Evolutionary conservation across 2,113 vertebrate genomes (phyloP).

Genomic region (Carlito syrichta): DNA sequence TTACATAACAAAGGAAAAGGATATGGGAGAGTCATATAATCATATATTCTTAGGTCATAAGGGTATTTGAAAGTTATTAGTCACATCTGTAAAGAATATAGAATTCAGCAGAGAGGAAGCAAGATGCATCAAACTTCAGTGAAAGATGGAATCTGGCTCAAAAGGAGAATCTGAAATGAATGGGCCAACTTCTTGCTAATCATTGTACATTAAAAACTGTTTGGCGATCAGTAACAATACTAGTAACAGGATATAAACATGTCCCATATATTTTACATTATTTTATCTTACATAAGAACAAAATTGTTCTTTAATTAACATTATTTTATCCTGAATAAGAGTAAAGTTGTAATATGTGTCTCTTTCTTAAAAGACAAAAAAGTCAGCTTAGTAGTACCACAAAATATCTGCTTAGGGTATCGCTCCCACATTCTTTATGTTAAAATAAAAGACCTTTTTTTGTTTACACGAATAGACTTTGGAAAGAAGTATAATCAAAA

Average conservation of each 20-base stretch:
- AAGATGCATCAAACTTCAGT: neutral
- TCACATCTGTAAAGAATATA: neutral
- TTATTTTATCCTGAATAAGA: neutral
- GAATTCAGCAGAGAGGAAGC: neutral
- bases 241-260: neutral
- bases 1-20: neutral
- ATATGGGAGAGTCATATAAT: neutral
- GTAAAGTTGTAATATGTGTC: neutral
- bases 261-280: neutral
- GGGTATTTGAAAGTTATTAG: neutral
- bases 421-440: neutral
- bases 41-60: neutral
- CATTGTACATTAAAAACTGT: neutral
- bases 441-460: neutral
- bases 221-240: neutral
- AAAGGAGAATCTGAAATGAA: neutral
- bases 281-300: neutral
- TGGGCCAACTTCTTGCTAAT: neutral
- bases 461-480: slow-evolving; percentile 4
- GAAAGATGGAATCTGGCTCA: neutral
- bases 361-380: neutral
- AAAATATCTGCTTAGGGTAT: neutral
- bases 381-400: neutral
- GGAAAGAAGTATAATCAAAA: neutral
- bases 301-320: neutral